These are phyloP conservation scores for Amphipoea oculea DNA, from an alignment of 2,888 invertebrate species.

Conservation along the genomic window DNA sequence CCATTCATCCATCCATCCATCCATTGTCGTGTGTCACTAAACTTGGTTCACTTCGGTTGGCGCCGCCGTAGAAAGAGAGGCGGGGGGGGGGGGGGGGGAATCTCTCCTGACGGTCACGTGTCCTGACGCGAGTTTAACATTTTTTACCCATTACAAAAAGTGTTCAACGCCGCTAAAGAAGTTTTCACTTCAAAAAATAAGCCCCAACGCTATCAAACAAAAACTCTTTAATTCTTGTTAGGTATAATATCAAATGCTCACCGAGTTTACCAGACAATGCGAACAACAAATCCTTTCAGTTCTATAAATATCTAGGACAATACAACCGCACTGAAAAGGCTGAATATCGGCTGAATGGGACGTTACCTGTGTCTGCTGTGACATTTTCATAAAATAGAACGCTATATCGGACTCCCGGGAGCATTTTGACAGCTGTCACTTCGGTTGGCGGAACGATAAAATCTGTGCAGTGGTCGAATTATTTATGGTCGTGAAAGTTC, in stretches of 20 bases:
- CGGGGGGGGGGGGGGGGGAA: too few species aligned
- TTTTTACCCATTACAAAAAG: too few species aligned
- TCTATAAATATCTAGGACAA: conserved; percentile 56
- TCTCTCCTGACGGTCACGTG: too few species aligned
- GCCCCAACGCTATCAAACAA: background rate
- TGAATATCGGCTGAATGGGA: conserved; percentile 45
- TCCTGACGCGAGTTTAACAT: too few species aligned
- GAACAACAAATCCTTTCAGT: conserved; percentile 34
- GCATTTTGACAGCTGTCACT: conserved; percentile 63
- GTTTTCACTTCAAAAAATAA: too few species aligned
- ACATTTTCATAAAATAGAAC: conserved; percentile 50
- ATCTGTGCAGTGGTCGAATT: conserved; percentile 10
- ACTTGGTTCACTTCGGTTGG: too few species aligned
- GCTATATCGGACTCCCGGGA: conserved; percentile 30
- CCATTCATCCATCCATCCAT: too few species aligned
- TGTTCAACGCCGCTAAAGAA: too few species aligned
- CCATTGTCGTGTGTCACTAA: too few species aligned
- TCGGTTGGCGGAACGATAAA: conserved; percentile 29
- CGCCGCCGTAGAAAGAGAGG: too few species aligned
- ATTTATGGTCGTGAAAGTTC: background rate
- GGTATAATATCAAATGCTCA: conserved; percentile 7
- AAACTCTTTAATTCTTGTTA: background rate
- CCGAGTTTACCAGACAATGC: conserved; percentile 18
- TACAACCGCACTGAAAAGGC: conserved; percentile 44
- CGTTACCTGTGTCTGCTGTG: conserved; percentile 41